Conservation (phyloP, 2,888 invertebrate genomes). For the Harpagoxenus sublaevis region DNA sequence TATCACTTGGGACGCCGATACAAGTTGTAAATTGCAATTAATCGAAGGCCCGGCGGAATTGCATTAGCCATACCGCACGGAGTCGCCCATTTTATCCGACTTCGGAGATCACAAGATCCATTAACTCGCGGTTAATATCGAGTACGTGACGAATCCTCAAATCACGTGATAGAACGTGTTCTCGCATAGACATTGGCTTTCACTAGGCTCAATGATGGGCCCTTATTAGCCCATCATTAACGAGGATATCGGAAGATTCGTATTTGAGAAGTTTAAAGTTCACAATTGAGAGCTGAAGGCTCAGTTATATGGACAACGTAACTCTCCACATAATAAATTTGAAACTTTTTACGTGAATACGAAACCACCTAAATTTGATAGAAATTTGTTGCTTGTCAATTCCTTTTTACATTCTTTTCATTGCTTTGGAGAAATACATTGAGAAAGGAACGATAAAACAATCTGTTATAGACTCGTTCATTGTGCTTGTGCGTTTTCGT, state of each 20-base stretch:
- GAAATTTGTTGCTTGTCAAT: background rate
- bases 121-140: constrained; percentile 55
- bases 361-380: background rate
- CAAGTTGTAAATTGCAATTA: constrained; percentile 24
- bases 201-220: constrained; percentile 3
- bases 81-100: constrained; percentile 29
- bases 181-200: constrained; percentile 41
- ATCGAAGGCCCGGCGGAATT: background rate
- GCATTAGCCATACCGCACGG: background rate
- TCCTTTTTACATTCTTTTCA: background rate
- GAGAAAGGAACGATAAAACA: background rate
- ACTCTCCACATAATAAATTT: background rate
- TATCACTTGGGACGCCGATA: background rate
- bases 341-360: background rate
- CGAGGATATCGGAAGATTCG: background rate
- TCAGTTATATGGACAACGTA: background rate
- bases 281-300: background rate
- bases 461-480: background rate
- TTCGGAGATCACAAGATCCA: constrained; percentile 46
- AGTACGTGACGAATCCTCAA: constrained; percentile 57
- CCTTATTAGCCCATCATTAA: constrained; percentile 21
- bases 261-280: constrained; percentile 8
- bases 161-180: constrained; percentile 34
- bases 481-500: background rate
- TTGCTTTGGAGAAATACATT: background rate